These are phyloP conservation scores for Spilogale gracilis DNA, from an alignment of 2,113 vertebrate genomes.

Conservation along the genomic window DNA sequence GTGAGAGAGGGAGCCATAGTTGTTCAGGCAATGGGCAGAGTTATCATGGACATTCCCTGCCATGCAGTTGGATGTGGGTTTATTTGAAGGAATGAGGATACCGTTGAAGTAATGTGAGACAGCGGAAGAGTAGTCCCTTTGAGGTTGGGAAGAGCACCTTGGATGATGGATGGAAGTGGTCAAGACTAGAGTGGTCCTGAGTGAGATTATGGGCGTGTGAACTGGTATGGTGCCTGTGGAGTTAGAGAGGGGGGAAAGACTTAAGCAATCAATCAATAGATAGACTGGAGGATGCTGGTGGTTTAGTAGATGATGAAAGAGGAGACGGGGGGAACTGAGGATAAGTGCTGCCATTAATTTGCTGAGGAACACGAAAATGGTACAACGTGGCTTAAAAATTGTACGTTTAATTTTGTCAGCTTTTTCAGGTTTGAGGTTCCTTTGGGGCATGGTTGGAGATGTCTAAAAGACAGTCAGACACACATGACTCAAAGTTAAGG, in stretches of 20 bases:
- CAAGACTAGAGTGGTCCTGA: neutral
- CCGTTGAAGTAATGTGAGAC: neutral
- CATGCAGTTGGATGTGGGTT: fast-evolving
- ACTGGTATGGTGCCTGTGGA: fast-evolving
- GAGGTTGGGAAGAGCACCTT: neutral
- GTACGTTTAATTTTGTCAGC: neutral
- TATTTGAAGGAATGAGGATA: neutral
- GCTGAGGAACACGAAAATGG: neutral
- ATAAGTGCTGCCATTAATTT: neutral
- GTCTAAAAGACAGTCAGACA: neutral
- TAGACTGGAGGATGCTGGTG: neutral
- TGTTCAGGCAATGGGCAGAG: neutral
- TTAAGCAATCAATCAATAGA: neutral
- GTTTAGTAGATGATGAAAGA: neutral
- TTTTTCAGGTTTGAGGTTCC: neutral
- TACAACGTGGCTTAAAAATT: neutral
- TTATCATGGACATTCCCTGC: fast-evolving
- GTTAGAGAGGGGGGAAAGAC: neutral
- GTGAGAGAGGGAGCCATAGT: neutral
- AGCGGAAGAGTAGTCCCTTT: neutral
- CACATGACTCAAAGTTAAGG: neutral
- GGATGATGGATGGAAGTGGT: neutral
- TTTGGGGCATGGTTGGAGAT: neutral
- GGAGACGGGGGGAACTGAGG: neutral
- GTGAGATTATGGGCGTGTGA: neutral